Evolutionary conservation across 2,888 invertebrate species (phyloP), one percentile per base, ranked within the genome.

Genomic region (Dinocampus coccinellae): DNA sequence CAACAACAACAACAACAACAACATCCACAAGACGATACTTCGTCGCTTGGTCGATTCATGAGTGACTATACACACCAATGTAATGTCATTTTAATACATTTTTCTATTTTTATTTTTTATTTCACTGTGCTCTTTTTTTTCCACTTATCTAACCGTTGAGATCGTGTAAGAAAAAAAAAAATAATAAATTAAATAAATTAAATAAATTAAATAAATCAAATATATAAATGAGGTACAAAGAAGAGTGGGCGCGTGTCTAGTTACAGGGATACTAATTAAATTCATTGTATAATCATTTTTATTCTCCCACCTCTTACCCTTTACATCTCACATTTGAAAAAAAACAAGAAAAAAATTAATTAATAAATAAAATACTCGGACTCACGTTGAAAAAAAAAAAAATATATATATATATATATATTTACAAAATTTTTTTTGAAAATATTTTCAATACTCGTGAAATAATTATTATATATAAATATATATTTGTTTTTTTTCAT

Each of bases 231-330:
- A 58, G 58, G 34, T 58, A 58, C 58, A n/a, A 47, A 16, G 20
- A 20, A 34, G 33, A 58, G 33, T 58, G 34, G 58, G 75, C 77
- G 75, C 77, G 75, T 77, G 76, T 78, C 74, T 75, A 72, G 74
- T 73, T 79, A 78, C 79, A 79, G 74, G 77, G 80, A 81, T 81
- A 80, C 81, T 81, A 81, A 81, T 81, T 81, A 81, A 81, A 78
- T 58, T 58, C 29, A 33, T n/a, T 16, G 34, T 58, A 34, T 20
- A n/a, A 29, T 58, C 58, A 34, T 33, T 29, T 58, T 29, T 58
- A 16, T 16, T 34, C 33, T 16, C 47, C 16, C 47, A 7, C 6
- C 47, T n/a, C 6, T 47, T 16, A 16, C 47, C 16, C 7, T 47
- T n/a, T 39, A 2, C 3, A 3, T 39, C 39, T 11, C 6, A 39